Evolutionary conservation across 1,140 invertebrate genomes (phyloP).

Genomic region (Vollenhovia emeryi): DNA sequence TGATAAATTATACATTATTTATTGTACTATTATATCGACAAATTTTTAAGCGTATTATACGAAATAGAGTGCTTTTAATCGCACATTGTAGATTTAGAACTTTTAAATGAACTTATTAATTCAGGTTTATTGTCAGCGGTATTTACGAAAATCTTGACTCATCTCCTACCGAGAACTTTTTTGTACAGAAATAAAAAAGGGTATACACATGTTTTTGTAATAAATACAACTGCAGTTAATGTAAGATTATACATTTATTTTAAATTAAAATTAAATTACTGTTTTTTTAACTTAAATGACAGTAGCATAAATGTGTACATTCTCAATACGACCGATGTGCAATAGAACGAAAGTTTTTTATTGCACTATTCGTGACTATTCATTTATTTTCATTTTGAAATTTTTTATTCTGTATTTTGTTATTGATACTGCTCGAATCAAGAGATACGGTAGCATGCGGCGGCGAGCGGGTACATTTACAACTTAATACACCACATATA

Average conservation of each 20-base stretch:
- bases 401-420: background rate
- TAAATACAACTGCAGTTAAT: background rate
- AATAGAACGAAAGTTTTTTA: background rate
- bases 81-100: too few relatives aligned
- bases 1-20: too few relatives aligned
- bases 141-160: slow-evolving; percentile 30
- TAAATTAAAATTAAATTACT: too few relatives aligned
- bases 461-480: background rate
- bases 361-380: background rate
- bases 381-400: background rate
- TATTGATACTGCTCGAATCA: background rate
- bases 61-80: too few relatives aligned
- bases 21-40: too few relatives aligned
- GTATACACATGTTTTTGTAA: slow-evolving; percentile 35
- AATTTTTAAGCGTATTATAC: too few relatives aligned
- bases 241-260: slow-evolving; percentile 26
- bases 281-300: background rate
- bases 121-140: background rate
- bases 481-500: slow-evolving; percentile 31
- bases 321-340: background rate
- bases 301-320: slow-evolving; percentile 1
- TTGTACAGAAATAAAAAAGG: background rate
- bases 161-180: background rate
- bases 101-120: too few relatives aligned
- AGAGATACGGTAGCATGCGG: too few relatives aligned